These are phyloP conservation scores for Sphaeramia orbicularis DNA, from an alignment of 2,797 vertebrate genomes.

Conservation along the genomic window DNA sequence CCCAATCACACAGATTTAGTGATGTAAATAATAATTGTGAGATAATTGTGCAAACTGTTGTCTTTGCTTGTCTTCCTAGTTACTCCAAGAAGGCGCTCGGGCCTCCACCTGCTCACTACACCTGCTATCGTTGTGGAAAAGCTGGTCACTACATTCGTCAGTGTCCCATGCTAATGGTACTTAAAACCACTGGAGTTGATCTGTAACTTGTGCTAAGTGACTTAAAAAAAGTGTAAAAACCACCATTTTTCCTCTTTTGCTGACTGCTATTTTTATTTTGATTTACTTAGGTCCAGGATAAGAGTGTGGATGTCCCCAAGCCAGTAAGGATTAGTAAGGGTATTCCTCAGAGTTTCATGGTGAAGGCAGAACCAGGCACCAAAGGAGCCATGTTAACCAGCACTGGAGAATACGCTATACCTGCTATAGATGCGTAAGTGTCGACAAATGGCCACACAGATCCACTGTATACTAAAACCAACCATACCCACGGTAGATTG, in stretches of 20 bases:
- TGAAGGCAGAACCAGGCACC: slow-evolving; percentile 97
- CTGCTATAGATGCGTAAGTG: slow-evolving; percentile 97
- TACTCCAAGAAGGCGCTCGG: slow-evolving; percentile 97
- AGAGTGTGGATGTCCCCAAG: slow-evolving; percentile 93
- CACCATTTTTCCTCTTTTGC: neutral
- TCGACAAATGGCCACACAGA: neutral
- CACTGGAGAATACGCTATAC: slow-evolving; percentile 98
- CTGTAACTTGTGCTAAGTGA: neutral
- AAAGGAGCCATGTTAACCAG: slow-evolving; percentile 99
- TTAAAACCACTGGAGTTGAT: slow-evolving; percentile 13
- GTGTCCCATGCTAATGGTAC: slow-evolving; percentile 96
- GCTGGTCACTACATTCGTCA: slow-evolving; percentile 98
- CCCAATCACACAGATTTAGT: neutral
- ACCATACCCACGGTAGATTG: neutral
- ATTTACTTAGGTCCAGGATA: slow-evolving; percentile 87
- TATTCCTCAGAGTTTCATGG: slow-evolving; percentile 99
- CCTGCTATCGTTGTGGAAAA: slow-evolving; percentile 96
- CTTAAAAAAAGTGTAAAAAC: neutral
- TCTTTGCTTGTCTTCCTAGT: slow-evolving; percentile 76
- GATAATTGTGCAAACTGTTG: too few species aligned
- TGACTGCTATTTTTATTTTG: neutral
- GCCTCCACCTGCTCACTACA: slow-evolving; percentile 95
- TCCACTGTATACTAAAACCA: neutral
- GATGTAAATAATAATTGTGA: neutral
- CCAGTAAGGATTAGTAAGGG: slow-evolving; percentile 97